A percentile compares a stretch with the other conserved stretches of the same genome.
Conservation (phyloP, 1,140 invertebrate species). For the Stegodyphus mimosarum region DNA sequence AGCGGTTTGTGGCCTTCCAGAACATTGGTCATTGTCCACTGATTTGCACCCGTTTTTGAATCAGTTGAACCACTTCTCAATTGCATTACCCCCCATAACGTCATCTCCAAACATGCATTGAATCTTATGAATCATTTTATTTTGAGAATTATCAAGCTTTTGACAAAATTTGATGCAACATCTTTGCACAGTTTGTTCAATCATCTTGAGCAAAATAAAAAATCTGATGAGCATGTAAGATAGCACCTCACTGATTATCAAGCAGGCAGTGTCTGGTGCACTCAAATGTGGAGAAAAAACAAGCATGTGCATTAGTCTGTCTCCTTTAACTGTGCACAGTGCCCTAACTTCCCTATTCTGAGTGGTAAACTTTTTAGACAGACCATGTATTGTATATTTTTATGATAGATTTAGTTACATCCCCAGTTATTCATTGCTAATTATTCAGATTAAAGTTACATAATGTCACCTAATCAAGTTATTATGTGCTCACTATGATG, state of each 20-base stretch:
- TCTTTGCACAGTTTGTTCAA: neutral
- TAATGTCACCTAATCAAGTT: too few relatives aligned
- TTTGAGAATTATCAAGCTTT: neutral
- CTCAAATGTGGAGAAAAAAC: neutral
- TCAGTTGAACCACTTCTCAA: neutral
- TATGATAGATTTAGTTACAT: too few relatives aligned
- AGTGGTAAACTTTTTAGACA: too few relatives aligned
- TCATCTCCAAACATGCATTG: neutral
- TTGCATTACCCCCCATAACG: neutral
- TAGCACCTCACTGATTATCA: neutral
- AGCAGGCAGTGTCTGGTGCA: neutral
- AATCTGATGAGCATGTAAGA: neutral
- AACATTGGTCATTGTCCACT: neutral
- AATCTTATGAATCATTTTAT: neutral
- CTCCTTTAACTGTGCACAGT: neutral
- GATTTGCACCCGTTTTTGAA: neutral
- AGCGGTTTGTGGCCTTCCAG: neutral
- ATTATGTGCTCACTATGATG: too few relatives aligned
- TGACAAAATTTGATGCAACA: neutral
- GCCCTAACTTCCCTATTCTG: too few relatives aligned
- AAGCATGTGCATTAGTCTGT: neutral
- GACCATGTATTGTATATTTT: too few relatives aligned
- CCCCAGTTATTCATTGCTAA: too few relatives aligned
- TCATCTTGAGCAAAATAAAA: neutral
- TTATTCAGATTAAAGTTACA: too few relatives aligned